phyloP scores from a whole-genome alignment of 2,113 vertebrate genomes.

The Diadophis punctatus region DNA sequence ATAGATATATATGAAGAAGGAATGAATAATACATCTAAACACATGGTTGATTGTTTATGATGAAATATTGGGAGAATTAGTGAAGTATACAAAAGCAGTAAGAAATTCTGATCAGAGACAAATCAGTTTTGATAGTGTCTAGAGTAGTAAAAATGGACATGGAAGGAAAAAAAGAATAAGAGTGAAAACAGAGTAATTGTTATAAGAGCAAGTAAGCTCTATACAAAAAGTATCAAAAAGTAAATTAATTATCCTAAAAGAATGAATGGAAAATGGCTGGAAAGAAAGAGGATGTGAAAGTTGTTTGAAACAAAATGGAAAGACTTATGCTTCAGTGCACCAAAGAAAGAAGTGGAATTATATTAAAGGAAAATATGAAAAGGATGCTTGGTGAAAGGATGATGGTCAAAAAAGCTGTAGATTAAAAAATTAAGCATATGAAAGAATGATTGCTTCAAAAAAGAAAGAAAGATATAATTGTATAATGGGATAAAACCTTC shows the following conservation, averaged over 20 bases:
- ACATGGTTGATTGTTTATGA: not conserved
- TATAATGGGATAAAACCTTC: not conserved
- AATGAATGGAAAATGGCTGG: not conserved
- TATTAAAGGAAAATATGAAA: not conserved
- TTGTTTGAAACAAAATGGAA: not conserved
- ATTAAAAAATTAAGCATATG: not conserved
- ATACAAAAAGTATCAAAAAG: not conserved
- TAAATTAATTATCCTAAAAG: not conserved
- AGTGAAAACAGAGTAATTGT: not conserved
- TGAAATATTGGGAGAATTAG: not conserved
- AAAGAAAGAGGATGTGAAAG: not conserved
- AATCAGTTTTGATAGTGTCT: not conserved
- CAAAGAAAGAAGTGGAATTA: not conserved
- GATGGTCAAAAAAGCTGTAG: not conserved
- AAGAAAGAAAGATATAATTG: not conserved
- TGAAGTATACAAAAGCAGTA: not conserved
- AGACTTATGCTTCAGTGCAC: not conserved
- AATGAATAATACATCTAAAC: not conserved
- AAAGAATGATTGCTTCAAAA: not conserved
- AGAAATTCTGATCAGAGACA: not conserved
- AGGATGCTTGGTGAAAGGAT: not conserved
- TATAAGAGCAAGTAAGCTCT: not conserved
- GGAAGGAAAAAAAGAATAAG: not conserved
- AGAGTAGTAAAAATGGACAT: not conserved
- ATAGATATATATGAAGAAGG: not conserved